Evolutionary conservation across 1,140 invertebrate species (phyloP).

Genomic region (Drosophila prosaltans): DNA sequence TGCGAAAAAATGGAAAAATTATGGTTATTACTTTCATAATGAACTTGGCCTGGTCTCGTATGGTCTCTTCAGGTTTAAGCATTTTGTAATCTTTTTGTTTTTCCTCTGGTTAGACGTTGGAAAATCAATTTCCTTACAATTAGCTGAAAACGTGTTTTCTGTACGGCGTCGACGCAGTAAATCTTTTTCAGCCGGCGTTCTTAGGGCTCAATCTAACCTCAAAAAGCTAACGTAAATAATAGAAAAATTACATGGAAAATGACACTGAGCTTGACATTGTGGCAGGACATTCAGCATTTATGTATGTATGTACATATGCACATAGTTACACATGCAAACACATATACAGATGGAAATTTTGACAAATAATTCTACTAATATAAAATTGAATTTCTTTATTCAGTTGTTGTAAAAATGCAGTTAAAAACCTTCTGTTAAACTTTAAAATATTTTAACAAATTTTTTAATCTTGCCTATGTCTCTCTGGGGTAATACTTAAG

Average conservation of each 20-base stretch:
- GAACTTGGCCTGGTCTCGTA: slow-evolving; percentile 14
- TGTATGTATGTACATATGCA: not conserved
- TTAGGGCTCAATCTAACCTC: slow-evolving; percentile 37
- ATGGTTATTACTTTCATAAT: slow-evolving; percentile 29
- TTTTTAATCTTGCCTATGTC: no score
- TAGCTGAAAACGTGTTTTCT: slow-evolving; percentile 30
- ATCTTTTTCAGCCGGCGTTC: slow-evolving; percentile 14
- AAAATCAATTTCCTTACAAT: slow-evolving; percentile 54
- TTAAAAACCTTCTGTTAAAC: no score
- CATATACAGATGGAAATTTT: no score
- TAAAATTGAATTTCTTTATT: no score
- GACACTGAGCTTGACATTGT: slow-evolving; percentile 31
- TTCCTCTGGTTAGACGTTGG: slow-evolving; percentile 7
- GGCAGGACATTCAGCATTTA: slow-evolving; percentile 35
- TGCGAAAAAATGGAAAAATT: slow-evolving; percentile 30
- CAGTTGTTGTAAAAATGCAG: no score
- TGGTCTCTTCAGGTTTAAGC: slow-evolving; percentile 5
- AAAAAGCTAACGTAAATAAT: slow-evolving; percentile 21
- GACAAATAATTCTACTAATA: no score
- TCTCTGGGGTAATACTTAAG: no score
- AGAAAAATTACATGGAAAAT: slow-evolving; percentile 23
- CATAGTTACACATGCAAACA: no score
- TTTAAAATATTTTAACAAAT: no score
- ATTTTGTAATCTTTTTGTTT: slow-evolving; percentile 43
- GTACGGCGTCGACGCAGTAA: slow-evolving; percentile 39